Evolutionary conservation across 1,140 invertebrate species (phyloP), one percentile per base, ranked within the genome.

Genomic region (Platyscapa corneri): DNA sequence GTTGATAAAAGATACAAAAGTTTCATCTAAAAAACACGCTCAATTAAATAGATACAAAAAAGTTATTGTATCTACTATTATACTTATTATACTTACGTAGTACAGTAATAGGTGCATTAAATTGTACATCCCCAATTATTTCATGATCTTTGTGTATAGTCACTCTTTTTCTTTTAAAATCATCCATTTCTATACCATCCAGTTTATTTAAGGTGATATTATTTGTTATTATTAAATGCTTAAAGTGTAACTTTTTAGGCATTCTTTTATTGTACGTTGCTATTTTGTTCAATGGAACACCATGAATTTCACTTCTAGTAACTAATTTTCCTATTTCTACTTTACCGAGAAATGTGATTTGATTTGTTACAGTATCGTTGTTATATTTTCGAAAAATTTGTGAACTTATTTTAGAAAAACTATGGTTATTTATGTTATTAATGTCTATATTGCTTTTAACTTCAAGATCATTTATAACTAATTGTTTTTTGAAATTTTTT

Each of bases 141-240:
- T 89, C 82, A 14, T 90, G 87, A 85, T 90, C 78, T 34, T 85
- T 87, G 8, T 84, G 70, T 18, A 90, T 82, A 10, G 88, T 89
- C 6, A 92, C 82, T 74, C 90, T 88, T 20, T 91, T 77, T 1
- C 81, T 64, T 5, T 89, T 34, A 64, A 92, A 91, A 42, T 88
- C 75, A 49, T 91, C 76, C 30, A 92, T 89, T 5, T 90, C 56
- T 49, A 92, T 53, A 0, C 78, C 86, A 74, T 92, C 90, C 0
- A 92, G 39, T 34, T 78, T 86, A 3, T 89, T 70, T 16, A 91
- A 30, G n/a, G 23, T 56, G 23, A 91, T 83, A 32, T 90, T 77
- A 14, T 60, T 12, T 34, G 74, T 23, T 23, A 92, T 85, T 0
- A 84, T 30, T 12, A 92, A 87, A 16, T 89, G 16, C 65, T 89